Evolutionary conservation across 1,140 invertebrate species (phyloP), one percentile per base, ranked within the genome.

Genomic region (Oreohelix idahoensis): DNA sequence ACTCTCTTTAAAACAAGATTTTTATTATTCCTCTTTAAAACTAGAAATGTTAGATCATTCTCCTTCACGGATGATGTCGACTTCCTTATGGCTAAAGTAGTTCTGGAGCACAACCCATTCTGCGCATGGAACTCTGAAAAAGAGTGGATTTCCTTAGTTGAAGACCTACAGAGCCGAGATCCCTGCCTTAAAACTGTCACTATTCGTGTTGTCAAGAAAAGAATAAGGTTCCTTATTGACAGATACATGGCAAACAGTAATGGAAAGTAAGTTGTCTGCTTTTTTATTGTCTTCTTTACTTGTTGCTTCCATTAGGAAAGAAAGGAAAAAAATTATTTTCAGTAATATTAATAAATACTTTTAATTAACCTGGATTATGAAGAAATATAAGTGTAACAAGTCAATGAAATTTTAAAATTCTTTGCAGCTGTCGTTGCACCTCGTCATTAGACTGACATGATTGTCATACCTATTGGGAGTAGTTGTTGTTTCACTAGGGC

Each of bases 191-290:
- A 80, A 35, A 80, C 79, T 29, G 79, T 80, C 23, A 80, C 38
- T 8, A 51, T 80, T 49, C 79, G 79, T 42, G 69, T 80, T 8
- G 79, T 80, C 23, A 80, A 80, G 38, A 80, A 80, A 39, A 71
- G 79, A 80, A 80, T 80, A 8, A 70, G 79, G n/a, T 80, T 80
- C 42, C 53, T 80, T 10, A 71, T 80, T 49, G 79, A 80, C 66
- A 70, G 79, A 70, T 80, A 80, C 66, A 80, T 80, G 79, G 79
- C 79, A 8, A 80, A 80, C 42, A 80, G 79, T 45, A 80, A 80
- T 80, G 79, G 79, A 49, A 80, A 73, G 79, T 80, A 71, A 71
- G 79, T 51, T 49, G 32, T 79, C 8, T n/a, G 39, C 15, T 29
- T 15, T 45, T 45, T n/a, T n/a, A n/a, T n/a, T n/a, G n/a, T n/a